phyloP scores from a whole-genome alignment of 2,888 invertebrate genomes.

The Latrodectus elegans region DNA sequence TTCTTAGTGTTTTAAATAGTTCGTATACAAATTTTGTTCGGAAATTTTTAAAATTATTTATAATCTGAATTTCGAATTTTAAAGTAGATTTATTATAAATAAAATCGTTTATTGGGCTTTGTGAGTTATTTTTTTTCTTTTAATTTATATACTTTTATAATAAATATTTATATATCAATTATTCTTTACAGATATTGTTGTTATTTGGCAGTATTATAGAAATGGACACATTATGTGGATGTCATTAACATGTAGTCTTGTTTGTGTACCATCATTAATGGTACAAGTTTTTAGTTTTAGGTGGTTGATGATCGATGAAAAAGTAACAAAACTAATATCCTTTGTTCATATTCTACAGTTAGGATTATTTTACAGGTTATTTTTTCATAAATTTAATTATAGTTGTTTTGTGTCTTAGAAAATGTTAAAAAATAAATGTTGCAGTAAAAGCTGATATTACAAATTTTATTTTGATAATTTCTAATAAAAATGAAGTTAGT shows the following conservation, averaged over 20 bases:
- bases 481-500: too few species aligned
- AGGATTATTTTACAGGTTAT: slow-evolving; percentile 82
- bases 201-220: slow-evolving; percentile 60
- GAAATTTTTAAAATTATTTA: too few species aligned
- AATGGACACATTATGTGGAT: slow-evolving; percentile 50
- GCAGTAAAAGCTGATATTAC: neutral
- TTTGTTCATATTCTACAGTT: slow-evolving; percentile 80
- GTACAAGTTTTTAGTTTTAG: slow-evolving; percentile 84
- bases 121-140: too few species aligned
- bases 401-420: neutral
- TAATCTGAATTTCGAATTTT: too few species aligned
- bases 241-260: slow-evolving; percentile 81
- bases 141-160: neutral
- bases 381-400: neutral
- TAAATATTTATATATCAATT: neutral
- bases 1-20: too few species aligned
- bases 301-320: slow-evolving; percentile 77
- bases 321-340: slow-evolving; percentile 26
- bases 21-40: too few species aligned
- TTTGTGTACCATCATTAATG: slow-evolving; percentile 84
- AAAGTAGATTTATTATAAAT: too few species aligned
- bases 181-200: slow-evolving; percentile 56
- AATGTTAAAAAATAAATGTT: neutral
- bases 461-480: too few species aligned
- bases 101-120: too few species aligned